These are phyloP conservation scores for Mya arenaria DNA, from an alignment of 1,140 invertebrate genomes.

Conservation along the genomic window DNA sequence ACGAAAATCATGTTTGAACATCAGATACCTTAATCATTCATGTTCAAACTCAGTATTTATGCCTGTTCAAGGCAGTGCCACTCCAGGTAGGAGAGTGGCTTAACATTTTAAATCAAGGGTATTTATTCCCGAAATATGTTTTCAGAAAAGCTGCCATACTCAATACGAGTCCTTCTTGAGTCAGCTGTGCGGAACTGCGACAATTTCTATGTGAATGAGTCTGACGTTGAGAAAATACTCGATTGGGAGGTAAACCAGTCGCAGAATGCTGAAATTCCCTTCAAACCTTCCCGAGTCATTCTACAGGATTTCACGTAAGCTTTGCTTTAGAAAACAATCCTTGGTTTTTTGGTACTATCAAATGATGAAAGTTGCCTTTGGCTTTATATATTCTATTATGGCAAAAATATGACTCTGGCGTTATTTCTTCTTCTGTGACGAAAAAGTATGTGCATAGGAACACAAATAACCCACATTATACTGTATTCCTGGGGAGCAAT, in stretches of 20 bases:
- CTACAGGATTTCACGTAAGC: constrained; percentile 89
- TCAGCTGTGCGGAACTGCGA: constrained; percentile 98
- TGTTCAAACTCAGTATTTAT: neutral
- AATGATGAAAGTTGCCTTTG: too few species aligned
- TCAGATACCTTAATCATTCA: neutral
- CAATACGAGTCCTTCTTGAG: constrained; percentile 95
- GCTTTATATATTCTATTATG: too few species aligned
- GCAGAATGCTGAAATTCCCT: constrained; percentile 95
- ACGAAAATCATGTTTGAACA: neutral
- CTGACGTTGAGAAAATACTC: constrained; percentile 95
- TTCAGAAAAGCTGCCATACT: constrained; percentile 91
- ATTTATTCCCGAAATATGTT: too few species aligned
- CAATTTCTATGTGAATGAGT: constrained; percentile 91
- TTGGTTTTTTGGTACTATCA: too few species aligned
- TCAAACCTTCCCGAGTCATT: constrained; percentile 97
- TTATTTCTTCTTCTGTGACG: too few species aligned
- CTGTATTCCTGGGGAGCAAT: too few species aligned
- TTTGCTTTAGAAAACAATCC: neutral
- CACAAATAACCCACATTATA: too few species aligned
- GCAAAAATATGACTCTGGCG: too few species aligned
- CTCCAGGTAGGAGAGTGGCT: too few species aligned
- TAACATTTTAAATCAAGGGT: too few species aligned
- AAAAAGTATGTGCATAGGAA: too few species aligned
- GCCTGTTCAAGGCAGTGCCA: too few species aligned
- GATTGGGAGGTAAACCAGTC: constrained; percentile 92